A percentile compares a stretch with the other conserved stretches of the same genome.
Evolutionary conservation across 1,140 invertebrate genomes (phyloP).

Genomic region (Gonioctena quinquepunctata): DNA sequence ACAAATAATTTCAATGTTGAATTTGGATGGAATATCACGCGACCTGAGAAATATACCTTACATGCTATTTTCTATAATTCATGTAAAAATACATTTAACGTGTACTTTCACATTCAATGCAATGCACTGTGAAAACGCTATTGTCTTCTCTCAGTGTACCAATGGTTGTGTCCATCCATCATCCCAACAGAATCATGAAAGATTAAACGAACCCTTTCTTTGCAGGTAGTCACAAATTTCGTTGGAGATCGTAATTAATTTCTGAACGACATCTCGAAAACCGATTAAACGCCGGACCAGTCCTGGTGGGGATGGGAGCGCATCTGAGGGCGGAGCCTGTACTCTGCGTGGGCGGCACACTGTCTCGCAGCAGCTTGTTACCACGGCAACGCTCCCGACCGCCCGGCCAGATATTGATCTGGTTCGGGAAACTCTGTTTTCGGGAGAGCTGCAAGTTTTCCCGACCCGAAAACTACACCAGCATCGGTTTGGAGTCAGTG

Average conservation of each 20-base stretch:
- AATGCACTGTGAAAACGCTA: no score
- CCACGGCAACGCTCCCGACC: slow-evolving; percentile 44
- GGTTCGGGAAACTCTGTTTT: slow-evolving; percentile 34
- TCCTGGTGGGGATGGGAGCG: slow-evolving; percentile 5
- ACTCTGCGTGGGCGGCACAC: slow-evolving; percentile 52
- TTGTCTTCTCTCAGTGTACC: no score
- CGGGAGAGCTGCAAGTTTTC: slow-evolving; percentile 12
- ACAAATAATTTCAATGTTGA: no score
- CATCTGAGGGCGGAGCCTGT: slow-evolving; percentile 24
- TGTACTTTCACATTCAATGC: no score
- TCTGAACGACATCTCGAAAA: slow-evolving; percentile 50
- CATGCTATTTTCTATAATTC: no score
- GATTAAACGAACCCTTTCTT: slow-evolving; percentile 17
- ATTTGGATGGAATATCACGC: no score
- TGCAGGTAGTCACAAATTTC: slow-evolving; percentile 43
- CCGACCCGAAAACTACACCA: slow-evolving; percentile 42
- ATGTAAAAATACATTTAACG: no score
- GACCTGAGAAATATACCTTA: no score
- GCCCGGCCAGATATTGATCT: slow-evolving; percentile 55
- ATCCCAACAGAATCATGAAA: background rate
- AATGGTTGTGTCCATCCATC: background rate
- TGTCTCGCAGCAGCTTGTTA: slow-evolving; percentile 56
- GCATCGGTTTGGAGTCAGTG: slow-evolving; percentile 22
- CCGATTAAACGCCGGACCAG: slow-evolving; percentile 40
- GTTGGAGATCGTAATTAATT: slow-evolving; percentile 51